Conservation (phyloP, 2,888 invertebrate genomes). For the Cosmorhoe ocellata region DNA sequence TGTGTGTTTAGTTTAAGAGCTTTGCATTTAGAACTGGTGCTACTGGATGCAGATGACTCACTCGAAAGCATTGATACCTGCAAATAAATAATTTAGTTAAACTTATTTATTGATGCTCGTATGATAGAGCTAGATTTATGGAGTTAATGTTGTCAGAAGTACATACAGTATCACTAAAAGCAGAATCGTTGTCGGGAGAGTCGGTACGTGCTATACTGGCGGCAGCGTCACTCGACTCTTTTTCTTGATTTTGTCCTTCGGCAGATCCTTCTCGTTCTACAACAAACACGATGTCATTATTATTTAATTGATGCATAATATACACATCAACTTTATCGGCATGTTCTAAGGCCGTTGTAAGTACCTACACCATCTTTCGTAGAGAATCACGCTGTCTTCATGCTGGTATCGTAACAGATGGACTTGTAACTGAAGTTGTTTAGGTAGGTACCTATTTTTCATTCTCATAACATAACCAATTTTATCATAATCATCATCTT, state of each 20-base stretch:
- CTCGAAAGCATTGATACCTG: slow-evolving; percentile 93
- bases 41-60: slow-evolving; percentile 96
- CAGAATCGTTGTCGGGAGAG: slow-evolving; percentile 98
- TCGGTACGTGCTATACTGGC: slow-evolving; percentile 86
- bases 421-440: neutral
- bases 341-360: no score
- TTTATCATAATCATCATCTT: no score
- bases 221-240: slow-evolving; percentile 64
- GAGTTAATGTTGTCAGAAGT: no score
- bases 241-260: slow-evolving; percentile 57
- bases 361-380: neutral
- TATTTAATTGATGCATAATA: no score
- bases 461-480: no score
- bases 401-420: no score
- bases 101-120: no score
- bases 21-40: slow-evolving; percentile 85
- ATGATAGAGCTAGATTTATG: no score
- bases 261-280: slow-evolving; percentile 46
- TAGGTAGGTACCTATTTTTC: no score
- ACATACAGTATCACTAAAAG: slow-evolving; percentile 98
- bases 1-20: slow-evolving; percentile 65
- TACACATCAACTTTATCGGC: no score
- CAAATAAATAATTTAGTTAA: slow-evolving; percentile 2
- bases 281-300: slow-evolving; percentile 2
- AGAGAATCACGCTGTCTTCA: no score